Percentiles rank a stretch among this genome's conserved stretches.
These are phyloP conservation scores for Phthorimaea operculella DNA, from an alignment of 1,140 invertebrate species.

Conservation along the genomic window DNA sequence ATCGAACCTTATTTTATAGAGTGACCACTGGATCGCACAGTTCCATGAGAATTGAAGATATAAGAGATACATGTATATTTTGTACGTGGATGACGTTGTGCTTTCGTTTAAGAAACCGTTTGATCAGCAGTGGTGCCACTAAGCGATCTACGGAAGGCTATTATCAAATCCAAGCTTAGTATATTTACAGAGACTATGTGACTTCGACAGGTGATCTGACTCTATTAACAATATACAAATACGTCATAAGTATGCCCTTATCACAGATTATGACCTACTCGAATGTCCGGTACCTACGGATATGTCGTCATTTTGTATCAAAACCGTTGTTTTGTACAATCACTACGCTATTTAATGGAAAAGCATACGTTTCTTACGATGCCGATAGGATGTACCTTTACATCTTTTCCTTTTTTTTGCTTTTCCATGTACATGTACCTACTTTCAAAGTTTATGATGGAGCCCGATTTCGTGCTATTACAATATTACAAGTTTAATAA, in stretches of 20 bases:
- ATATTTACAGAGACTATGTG: conserved; percentile 32
- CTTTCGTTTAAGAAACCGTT: conserved; percentile 27
- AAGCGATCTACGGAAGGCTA: conserved; percentile 60
- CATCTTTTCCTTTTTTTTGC: too few species aligned
- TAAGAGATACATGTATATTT: background rate
- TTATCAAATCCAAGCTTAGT: conserved; percentile 54
- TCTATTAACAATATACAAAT: conserved; percentile 31
- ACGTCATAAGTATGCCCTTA: conserved; percentile 57
- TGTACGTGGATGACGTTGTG: background rate
- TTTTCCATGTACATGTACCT: too few species aligned
- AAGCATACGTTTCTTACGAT: too few species aligned
- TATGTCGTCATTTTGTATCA: conserved; percentile 40
- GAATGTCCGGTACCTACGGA: conserved; percentile 47
- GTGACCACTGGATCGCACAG: conserved; percentile 46
- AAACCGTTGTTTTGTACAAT: conserved; percentile 13
- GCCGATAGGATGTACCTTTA: too few species aligned
- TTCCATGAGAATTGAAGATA: conserved; percentile 15
- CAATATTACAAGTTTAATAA: too few species aligned
- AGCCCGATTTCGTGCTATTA: too few species aligned
- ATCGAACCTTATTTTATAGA: conserved; percentile 46
- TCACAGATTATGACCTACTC: conserved; percentile 60
- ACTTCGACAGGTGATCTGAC: conserved; percentile 29
- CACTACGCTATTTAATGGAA: too few species aligned
- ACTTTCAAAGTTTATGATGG: too few species aligned
- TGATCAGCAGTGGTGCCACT: conserved; percentile 42